These are phyloP conservation scores for Protophormia terraenovae DNA, from an alignment of 2,888 invertebrate genomes.

Conservation along the genomic window DNA sequence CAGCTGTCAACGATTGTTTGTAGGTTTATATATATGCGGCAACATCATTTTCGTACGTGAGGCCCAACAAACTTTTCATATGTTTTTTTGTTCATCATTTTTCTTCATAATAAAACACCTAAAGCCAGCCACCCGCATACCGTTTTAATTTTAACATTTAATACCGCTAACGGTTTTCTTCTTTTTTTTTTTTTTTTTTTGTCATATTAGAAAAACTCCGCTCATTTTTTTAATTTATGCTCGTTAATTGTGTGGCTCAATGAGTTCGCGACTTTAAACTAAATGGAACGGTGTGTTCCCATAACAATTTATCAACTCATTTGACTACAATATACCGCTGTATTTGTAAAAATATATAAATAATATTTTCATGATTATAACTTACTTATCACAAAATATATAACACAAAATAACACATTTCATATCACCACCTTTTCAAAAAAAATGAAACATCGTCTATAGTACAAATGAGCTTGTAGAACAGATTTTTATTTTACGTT, in stretches of 20 bases:
- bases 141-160: neutral
- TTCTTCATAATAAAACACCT: neutral
- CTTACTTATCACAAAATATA: conserved; percentile 77
- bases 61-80: no score
- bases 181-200: neutral
- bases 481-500: neutral
- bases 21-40: conserved; percentile 20
- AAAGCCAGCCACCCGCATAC: conserved; percentile 47
- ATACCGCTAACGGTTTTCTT: neutral
- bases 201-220: conserved; percentile 38
- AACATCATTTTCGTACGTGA: neutral
- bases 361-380: conserved; percentile 75
- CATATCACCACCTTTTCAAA: conserved; percentile 57
- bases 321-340: conserved; percentile 44
- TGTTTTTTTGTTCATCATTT: no score
- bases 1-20: conserved; percentile 21
- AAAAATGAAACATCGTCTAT: neutral
- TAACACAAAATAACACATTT: conserved; percentile 29
- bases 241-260: conserved; percentile 36
- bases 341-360: conserved; percentile 51
- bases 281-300: conserved; percentile 58
- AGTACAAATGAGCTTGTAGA: neutral
- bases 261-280: conserved; percentile 59
- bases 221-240: conserved; percentile 15
- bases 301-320: conserved; percentile 58